Percentiles rank a stretch among this genome's conserved stretches.
Conservation (phyloP, 2,113 vertebrate genomes). For the Syrmaticus mikado region DNA sequence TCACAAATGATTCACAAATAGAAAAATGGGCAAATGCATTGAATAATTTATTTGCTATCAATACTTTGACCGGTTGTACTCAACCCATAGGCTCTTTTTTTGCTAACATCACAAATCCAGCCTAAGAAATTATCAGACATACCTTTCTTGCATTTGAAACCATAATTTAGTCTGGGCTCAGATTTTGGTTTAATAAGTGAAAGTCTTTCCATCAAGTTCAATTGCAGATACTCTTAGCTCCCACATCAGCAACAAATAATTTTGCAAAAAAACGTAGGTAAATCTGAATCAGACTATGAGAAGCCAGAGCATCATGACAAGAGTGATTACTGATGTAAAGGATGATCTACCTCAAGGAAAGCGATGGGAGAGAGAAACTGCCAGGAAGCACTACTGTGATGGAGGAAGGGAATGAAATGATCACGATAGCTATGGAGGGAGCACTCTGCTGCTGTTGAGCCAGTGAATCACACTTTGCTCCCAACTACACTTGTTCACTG, state of each 20-base stretch:
- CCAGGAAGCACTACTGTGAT: not conserved
- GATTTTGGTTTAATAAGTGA: not conserved
- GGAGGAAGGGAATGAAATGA: not conserved
- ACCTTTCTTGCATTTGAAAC: not conserved
- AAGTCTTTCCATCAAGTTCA: not conserved
- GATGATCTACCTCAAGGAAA: not conserved
- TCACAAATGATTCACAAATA: conserved; percentile 18
- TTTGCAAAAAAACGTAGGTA: not conserved
- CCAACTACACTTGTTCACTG: rapidly evolving
- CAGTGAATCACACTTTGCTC: not conserved
- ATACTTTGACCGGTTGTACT: not conserved
- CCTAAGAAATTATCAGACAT: conserved; percentile 1
- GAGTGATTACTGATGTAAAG: not conserved
- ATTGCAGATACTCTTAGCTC: not conserved
- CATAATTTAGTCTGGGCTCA: not conserved
- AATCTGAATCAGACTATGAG: not conserved
- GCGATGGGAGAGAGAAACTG: not conserved
- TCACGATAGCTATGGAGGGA: not conserved
- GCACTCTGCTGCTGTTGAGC: not conserved
- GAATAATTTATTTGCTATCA: conserved; percentile 11
- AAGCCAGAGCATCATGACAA: not conserved
- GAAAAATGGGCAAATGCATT: not conserved
- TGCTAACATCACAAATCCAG: not conserved
- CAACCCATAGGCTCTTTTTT: not conserved
- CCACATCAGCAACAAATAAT: not conserved